Conservation (phyloP, 2,113 vertebrate genomes). For the Cyanistes caeruleus region DNA sequence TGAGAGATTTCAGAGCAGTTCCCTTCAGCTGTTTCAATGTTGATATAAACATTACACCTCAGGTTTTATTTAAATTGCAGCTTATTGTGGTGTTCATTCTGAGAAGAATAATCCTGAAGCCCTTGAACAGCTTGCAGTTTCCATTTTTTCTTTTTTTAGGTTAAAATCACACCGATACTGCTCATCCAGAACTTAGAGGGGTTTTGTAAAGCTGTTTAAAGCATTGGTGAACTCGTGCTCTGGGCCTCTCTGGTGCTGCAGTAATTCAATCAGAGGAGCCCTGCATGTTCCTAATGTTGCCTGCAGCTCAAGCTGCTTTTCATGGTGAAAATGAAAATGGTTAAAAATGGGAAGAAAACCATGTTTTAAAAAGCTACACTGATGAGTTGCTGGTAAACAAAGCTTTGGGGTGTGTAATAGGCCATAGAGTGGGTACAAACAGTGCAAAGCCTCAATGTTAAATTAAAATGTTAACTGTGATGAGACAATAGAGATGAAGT, state of each 20-base stretch:
- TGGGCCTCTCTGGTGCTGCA: not conserved
- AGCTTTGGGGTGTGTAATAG: not conserved
- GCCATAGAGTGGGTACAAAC: not conserved
- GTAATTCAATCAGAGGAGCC: not conserved
- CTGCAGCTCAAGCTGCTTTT: not conserved
- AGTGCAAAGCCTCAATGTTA: not conserved
- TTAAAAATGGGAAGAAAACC: not conserved
- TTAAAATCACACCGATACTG: not conserved
- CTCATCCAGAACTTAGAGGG: not conserved
- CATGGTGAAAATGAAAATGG: not conserved
- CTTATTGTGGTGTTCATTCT: not conserved
- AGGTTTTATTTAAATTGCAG: not conserved
- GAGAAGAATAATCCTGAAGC: not conserved
- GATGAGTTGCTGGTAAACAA: not conserved
- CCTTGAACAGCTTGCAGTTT: not conserved
- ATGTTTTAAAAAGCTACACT: not conserved
- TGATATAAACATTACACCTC: not conserved
- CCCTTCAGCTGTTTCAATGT: not conserved
- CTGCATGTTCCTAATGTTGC: not conserved
- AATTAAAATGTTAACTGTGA: not conserved
- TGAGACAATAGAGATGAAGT: not conserved
- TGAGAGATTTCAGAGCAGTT: not conserved
- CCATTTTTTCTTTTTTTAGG: not conserved
- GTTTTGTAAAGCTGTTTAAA: not conserved
- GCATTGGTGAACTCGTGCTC: not conserved